Percentiles rank a stretch among this genome's conserved stretches.
Evolutionary conservation across 2,113 vertebrate species (phyloP).

Genomic region (Nicator chloris): DNA sequence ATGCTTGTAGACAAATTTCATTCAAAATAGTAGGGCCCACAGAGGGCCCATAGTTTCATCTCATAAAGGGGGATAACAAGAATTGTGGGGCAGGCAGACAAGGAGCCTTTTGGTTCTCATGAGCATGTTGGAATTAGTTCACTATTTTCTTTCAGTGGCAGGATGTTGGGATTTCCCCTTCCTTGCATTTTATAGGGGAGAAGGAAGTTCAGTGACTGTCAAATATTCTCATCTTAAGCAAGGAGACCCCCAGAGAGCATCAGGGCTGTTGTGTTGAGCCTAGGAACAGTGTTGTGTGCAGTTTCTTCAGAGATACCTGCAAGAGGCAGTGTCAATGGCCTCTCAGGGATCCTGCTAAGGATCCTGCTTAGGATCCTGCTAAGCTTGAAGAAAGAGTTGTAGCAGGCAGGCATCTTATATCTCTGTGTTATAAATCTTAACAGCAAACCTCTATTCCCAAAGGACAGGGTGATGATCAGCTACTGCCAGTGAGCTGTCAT

Average conservation of each 20-base stretch:
- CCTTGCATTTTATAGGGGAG: background rate
- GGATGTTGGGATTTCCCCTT: slow-evolving; percentile 48
- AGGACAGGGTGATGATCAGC: background rate
- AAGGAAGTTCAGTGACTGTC: background rate
- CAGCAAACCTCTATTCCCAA: background rate
- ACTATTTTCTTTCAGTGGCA: background rate
- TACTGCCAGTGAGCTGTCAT: background rate
- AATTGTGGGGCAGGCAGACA: background rate
- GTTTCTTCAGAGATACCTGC: background rate
- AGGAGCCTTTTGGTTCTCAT: slow-evolving; percentile 13
- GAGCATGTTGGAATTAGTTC: background rate
- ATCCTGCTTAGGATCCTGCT: background rate
- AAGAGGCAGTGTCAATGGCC: background rate
- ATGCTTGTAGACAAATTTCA: slow-evolving; percentile 60
- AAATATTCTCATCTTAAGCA: background rate
- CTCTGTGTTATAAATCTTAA: background rate
- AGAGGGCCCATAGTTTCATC: slow-evolving; percentile 15
- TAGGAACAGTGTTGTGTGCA: background rate
- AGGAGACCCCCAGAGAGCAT: background rate
- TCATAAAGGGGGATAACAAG: background rate
- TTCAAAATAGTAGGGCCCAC: slow-evolving; percentile 18
- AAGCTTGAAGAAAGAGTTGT: background rate
- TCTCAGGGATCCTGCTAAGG: rapidly evolving
- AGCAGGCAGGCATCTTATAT: background rate
- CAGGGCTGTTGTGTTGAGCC: background rate